phyloP scores from a whole-genome alignment of 2,888 invertebrate genomes.

The Incurvaria masculella region DNA sequence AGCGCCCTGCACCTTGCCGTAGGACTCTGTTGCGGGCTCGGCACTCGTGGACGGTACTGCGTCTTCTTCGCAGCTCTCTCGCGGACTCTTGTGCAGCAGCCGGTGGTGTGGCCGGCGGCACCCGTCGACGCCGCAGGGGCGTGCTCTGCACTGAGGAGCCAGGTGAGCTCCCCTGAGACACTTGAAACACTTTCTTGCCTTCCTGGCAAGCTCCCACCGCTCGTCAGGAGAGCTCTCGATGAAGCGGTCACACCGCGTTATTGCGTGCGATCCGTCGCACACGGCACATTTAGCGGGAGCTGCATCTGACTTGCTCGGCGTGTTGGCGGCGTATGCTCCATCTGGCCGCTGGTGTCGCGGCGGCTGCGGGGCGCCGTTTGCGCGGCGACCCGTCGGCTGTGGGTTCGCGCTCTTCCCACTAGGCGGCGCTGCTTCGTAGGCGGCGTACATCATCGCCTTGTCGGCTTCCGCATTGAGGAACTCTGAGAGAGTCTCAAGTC shows the following conservation, averaged over 20 bases:
- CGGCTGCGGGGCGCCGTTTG: constrained; percentile 1
- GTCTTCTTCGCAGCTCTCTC: no score
- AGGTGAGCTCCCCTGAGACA: background rate
- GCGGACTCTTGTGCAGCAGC: background rate
- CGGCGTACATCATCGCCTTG: background rate
- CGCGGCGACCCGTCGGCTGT: background rate
- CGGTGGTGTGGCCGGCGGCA: background rate
- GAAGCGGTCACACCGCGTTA: constrained; percentile 6
- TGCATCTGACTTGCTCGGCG: constrained; percentile 8
- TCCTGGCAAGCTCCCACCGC: background rate
- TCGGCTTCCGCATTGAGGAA: constrained; percentile 3
- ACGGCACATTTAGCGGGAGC: background rate
- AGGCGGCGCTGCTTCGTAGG: background rate
- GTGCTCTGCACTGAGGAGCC: background rate
- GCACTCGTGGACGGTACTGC: no score
- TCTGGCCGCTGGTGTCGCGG: constrained; percentile 3
- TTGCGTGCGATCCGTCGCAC: constrained; percentile 5
- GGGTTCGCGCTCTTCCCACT: constrained; percentile 8
- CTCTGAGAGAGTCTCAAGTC: background rate
- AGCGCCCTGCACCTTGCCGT: no score
- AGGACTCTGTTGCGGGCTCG: no score
- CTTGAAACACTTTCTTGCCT: background rate
- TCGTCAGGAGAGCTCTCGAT: background rate
- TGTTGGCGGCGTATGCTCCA: background rate
- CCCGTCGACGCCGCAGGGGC: background rate